Base-by-base conservation (phyloP, 2,888 invertebrate genomes). In the Pinctada fucata region DNA sequence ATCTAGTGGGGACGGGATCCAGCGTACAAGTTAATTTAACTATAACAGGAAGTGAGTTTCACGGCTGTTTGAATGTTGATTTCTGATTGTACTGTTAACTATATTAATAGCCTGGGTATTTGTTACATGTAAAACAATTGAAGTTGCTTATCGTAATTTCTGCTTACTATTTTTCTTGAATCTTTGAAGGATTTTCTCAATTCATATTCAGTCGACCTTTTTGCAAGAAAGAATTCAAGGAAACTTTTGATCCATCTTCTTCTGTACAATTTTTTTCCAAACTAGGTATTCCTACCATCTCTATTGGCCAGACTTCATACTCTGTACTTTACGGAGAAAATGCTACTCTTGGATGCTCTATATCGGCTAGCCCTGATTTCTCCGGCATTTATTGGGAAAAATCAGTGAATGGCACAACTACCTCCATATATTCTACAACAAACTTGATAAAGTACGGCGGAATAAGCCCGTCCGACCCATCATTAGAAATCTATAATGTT, bases 31-130 rank as follows among this genome's bases (percentile, higher is more conserved):
- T 31, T 31, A 1, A 31, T 51, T 63, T 78, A 6, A 64, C 67
- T 73, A 73, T 78, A 6, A 13, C 69, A 68, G 78, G 78, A 73
- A 63, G 78, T 78, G 64, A 78, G 73, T 73, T 47, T 31, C 31
- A 31, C 0, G 31, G 31, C 31, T 31, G 31, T 31, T 31, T 31
- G 31, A 31, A 31, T 31, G 31, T 31, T 31, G 31, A 31, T 31
- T 31, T 31, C 31, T 31, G 31, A 31, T 31, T 31, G 31, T 31
- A 31, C 31, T 31, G 31, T 31, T 31, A 31, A 31, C 31, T 31
- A 31, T 31, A 31, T 31, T 31, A 31, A 31, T 31, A 31, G 31
- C 31, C 31, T 31, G 31, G 31, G 31, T 31, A 31, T 31, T 31
- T 31, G 31, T 31, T 31, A 31, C 31, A 31, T 31, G 31, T 31